Evolutionary conservation across 2,797 vertebrate genomes (phyloP), one percentile per base, ranked within the genome.

Genomic region (Poeciliopsis gracilis): DNA sequence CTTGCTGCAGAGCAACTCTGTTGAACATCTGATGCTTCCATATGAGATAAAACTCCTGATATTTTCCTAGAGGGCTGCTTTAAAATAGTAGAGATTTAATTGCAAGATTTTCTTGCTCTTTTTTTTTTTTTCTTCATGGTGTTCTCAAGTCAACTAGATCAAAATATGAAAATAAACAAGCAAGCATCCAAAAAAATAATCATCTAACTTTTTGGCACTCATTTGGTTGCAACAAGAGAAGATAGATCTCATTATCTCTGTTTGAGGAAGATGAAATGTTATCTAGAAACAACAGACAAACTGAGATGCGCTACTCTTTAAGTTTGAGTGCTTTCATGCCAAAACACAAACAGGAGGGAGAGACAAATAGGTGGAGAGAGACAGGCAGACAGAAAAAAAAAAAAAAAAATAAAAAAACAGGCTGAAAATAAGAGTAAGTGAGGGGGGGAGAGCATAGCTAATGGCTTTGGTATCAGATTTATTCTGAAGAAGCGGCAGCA

Each of bases 381-480:
- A 84, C 59, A 84, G 88, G 81, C 82, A 92, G 88, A 91, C 87
- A 90, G 90, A 69, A 82, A 87, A 94, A 71, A 89, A 89, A 89
- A 90, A 46, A 78, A 83, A 23, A 47, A 16, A 1, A n/a, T n/a
- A 3, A 90, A 87, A 88, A 90, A 89, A 91, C 83, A 85, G 84
- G 88, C 84, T 57, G 82, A 90, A 86, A 93, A 89, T 85, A 84
- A 90, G 89, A 89, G 94, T 88, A 83, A 88, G 89, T 84, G 85
- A 83, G 73, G 85, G 73, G 86, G 84, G 86, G 82, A 82, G 86
- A 89, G 93, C 92, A 96, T 96, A 91, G 95, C 96, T 96, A 97
- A 97, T 97, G 95, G 96, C 95, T 97, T 96, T 96, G 95, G 95
- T 96, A 97, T 97, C 96, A 96, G 96, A 95, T 98, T 98, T 97